Conservation (phyloP, 2,113 vertebrate species). For the Polyodon spathula region DNA sequence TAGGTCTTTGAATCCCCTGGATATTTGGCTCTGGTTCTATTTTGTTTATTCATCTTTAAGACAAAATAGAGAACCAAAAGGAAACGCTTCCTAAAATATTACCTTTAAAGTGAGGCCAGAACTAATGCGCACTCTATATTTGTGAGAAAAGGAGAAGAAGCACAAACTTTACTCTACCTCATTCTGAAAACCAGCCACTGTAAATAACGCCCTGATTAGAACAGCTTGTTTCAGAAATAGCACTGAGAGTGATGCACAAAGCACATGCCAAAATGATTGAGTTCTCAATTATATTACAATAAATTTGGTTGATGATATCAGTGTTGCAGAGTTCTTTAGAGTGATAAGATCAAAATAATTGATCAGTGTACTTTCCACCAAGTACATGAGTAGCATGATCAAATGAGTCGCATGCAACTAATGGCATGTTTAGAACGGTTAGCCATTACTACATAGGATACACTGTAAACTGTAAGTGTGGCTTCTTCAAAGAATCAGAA, state of each 20-base stretch:
- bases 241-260: constrained; percentile 30
- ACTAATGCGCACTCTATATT: background rate
- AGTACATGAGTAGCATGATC: constrained; percentile 24
- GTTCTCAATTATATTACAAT: constrained; percentile 36
- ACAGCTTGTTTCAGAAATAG: constrained; percentile 22
- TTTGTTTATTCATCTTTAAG: too few species aligned
- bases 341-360: constrained; percentile 40
- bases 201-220: constrained; percentile 30
- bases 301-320: constrained; percentile 32
- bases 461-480: background rate
- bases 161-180: background rate
- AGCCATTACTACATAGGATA: constrained; percentile 27
- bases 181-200: constrained; percentile 21
- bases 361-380: constrained; percentile 27
- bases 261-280: constrained; percentile 36
- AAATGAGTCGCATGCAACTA: constrained; percentile 28
- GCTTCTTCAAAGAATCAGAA: background rate
- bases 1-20: background rate
- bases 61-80: too few species aligned
- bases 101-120: background rate
- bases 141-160: background rate
- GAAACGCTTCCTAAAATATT: background rate
- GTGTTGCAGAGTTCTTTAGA: constrained; percentile 31
- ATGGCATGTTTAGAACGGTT: constrained; percentile 25
- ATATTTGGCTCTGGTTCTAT: too few species aligned